Conservation (phyloP, 2,888 invertebrate species). For the Heliconius ethilla region DNA sequence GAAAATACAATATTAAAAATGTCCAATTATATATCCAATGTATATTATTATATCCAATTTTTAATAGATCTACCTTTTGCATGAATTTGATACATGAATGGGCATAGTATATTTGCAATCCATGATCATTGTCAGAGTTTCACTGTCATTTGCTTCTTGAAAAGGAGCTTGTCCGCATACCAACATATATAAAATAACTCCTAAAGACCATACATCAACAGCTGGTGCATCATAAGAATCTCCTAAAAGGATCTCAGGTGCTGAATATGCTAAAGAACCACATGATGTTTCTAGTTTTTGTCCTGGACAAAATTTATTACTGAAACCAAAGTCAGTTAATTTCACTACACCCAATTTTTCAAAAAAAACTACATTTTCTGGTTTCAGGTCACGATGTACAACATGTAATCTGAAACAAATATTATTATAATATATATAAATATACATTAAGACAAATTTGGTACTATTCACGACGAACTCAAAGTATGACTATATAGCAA, state of each 20-base stretch:
- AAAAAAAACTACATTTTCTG: conserved; percentile 99
- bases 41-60: too few species aligned
- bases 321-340: conserved; percentile 98
- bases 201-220: conserved; percentile 99
- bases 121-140: conserved; percentile 99
- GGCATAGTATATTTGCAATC: conserved; percentile 99
- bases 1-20: too few species aligned
- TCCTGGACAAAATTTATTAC: conserved; percentile 97
- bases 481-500: neutral
- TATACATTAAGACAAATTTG: neutral
- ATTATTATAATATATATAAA: conserved; percentile 4
- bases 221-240: conserved; percentile 99
- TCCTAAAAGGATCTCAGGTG: conserved; percentile 98
- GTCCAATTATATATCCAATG: too few species aligned
- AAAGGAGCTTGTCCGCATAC: conserved; percentile 99
- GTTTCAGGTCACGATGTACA: conserved; percentile 95
- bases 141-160: conserved; percentile 99
- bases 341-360: conserved; percentile 98
- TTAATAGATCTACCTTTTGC: conserved; percentile 80
- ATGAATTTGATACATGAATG: conserved; percentile 91
- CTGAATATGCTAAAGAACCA: conserved; percentile 99
- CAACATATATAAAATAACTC: conserved; percentile 99
- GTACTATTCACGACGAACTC: neutral
- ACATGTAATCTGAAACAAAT: conserved; percentile 81
- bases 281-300: conserved; percentile 98